phyloP scores from a whole-genome alignment of 2,113 vertebrate species.

The Sarotherodon lohbergeri region DNA sequence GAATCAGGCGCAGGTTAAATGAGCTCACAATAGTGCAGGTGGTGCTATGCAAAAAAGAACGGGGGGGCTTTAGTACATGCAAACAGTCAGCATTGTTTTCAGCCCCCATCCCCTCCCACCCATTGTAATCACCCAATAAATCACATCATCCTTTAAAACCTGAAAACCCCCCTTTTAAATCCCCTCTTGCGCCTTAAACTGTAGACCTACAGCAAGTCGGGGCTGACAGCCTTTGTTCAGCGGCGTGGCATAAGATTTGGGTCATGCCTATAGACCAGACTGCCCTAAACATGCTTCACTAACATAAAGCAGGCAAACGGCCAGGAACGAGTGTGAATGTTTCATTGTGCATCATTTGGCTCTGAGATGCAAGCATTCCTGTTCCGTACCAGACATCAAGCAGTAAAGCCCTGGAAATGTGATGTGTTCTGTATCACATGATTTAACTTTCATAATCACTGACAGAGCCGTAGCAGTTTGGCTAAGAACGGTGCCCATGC shows the following conservation, averaged over 20 bases:
- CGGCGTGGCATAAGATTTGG: conserved; percentile 61
- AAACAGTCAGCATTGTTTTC: conserved; percentile 70
- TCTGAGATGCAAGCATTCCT: not conserved
- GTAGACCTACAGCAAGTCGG: conserved; percentile 47
- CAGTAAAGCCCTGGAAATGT: not conserved
- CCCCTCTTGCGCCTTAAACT: conserved; percentile 43
- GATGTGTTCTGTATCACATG: not conserved
- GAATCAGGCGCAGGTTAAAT: conserved; percentile 12
- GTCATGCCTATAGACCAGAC: conserved; percentile 39
- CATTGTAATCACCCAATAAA: conserved; percentile 68
- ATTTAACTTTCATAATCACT: not conserved
- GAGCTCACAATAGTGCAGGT: conserved; percentile 51
- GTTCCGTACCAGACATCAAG: not conserved
- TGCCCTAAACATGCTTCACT: not conserved
- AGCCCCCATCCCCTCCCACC: not conserved
- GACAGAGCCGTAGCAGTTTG: not conserved
- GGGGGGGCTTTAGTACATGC: conserved; percentile 47
- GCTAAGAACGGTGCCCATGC: not conserved
- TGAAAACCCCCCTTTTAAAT: conserved; percentile 47
- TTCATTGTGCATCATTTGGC: not conserved
- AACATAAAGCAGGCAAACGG: not conserved
- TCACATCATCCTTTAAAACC: conserved; percentile 71
- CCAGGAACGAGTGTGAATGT: not conserved
- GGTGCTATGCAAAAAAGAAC: conserved; percentile 37
- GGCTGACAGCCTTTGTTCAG: conserved; percentile 66